Base-by-base conservation (phyloP, 2,888 invertebrate genomes). In the Harpalus rufipes region DNA sequence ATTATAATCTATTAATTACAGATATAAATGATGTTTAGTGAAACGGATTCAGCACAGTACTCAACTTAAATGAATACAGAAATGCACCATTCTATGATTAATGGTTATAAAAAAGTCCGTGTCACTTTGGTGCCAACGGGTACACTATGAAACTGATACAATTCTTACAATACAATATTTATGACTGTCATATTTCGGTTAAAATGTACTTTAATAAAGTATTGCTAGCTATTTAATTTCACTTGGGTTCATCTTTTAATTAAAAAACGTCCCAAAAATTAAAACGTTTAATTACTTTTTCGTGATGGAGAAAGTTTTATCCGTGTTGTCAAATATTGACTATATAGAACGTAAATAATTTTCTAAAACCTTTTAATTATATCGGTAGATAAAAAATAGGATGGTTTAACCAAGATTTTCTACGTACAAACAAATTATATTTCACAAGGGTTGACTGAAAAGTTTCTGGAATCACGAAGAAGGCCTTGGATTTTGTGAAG, bases 241-340 rank as follows among this genome's bases (percentile, higher is more conserved):
- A 32, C 21, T 63, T 25, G 41, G 21, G 8, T 41, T 74, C 74
- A 74, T 74, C 51, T 74, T 74, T 74, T 74, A 74, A 74, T 74
- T 74, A 74, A 74, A 41, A 18, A 44, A 14, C 74, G 74, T 74
- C 51, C 12, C 16, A 10, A 74, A 72, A 51, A 68, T 74, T 74
- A 74, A 74, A 74, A 44, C 74, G 21, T 74, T 74, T 74, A 74
- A 74, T 74, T 74, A 74, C 51, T 74, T 74, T 74, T 74, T 74
- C 74, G 14, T 18, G 44, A 44, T 8, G 12, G 51, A 51, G 74
- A 74, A 74, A 74, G 74, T 74, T 74, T 74, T 72, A 32, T 32
- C 32, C 32, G 32, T 32, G 32, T 32, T 5, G 32, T 32, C 41
- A 72, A 72, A 72, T 72, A 72, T 72, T 72, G 44, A 72, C 72